Evolutionary conservation across 2,888 invertebrate species (phyloP), one percentile per base, ranked within the genome.

Genomic region (Craniophora ligustri): DNA sequence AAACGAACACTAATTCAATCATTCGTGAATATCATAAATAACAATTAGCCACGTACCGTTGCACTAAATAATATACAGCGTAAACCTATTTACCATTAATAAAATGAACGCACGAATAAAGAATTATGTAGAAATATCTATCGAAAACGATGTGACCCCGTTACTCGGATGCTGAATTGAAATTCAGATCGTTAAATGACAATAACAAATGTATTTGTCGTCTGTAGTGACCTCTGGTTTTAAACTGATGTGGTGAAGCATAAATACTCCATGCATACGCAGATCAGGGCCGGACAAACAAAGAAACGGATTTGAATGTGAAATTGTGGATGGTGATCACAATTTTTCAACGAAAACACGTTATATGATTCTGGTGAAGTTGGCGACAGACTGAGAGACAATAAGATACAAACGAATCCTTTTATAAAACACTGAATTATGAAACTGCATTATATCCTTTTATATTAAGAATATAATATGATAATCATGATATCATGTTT

Each of bases 61-160:
- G 72, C 60, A 67, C 65, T 69, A 48, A 68, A 57, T 71, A 60
- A 67, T 71, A 73, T 59, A 68, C 69, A 62, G 61, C 61, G 63
- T 49, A 63, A 56, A 56, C 38, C 41, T 67, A 60, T 68, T 76
- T 76, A 79, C 51, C 64, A 72, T 79, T 75, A 71, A 72, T 62
- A 62, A 76, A 72, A 76, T 66, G 62, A 69, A 78, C 71, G 72
- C 60, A 74, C 67, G 72, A 80, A 84, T 79, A 83, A 76, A 84
- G 76, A 84, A 82, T 84, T 81, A 87, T 87, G 81, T 83, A 86
- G 82, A 87, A 72, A 84, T 70, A 79, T 83, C 81, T 81, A 87
- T 87, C 78, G 82, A 87, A 86, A 86, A 82, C 82, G 80, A 84
- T 70, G 78, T 90, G 90, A 91, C 92, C 92, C 92, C 92, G 91